Evolutionary conservation across 1,140 invertebrate genomes (phyloP), one percentile per base, ranked within the genome.

Genomic region (Achroia grisella): DNA sequence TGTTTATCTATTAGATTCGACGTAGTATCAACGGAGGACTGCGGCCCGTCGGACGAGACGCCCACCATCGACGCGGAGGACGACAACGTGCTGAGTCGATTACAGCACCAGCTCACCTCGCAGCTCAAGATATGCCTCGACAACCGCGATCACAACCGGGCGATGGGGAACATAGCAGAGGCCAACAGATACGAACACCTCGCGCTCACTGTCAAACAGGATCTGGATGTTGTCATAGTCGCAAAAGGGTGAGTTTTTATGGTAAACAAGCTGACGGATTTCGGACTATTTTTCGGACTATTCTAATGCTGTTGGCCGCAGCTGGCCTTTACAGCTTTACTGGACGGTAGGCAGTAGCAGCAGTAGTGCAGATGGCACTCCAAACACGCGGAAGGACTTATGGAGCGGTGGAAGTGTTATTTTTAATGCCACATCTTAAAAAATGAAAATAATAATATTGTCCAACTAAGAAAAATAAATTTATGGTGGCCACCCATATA

Each of bases 161-260:
- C 93, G n/a, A 88, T 98, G 49, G 97, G 97, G n/a, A 96, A 98
- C 86, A 91, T 99, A 6, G 91, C 93, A 0, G 94, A 94, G 62
- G 93, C 93, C 49, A 96, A 97, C 72, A 89, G 93, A 37, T 98
- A 97, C 87, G 95, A 98, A 71, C 92, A 94, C 64, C 86, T 98
- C 35, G 95, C 94, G 0, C 76, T 95, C 17, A 90, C 90, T 36
- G 93, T 94, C 13, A 93, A 94, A 39, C 94, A 95, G 86, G 97
- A 99, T 85, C 88, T 98, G 39, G 95, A 98, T 78, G 88, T 96
- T 37, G 86, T 99, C 4, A 88, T 91, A 58, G 90, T 95, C 62
- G 90, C 91, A 10, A 89, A 87, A 77, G 90, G 86, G 72, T 86
- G 31, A 46, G 44, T 47, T 2, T 3, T 2, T 23, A 6, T 23